phyloP scores from a whole-genome alignment of 2,888 invertebrate species.

The Volucella bombylans region DNA sequence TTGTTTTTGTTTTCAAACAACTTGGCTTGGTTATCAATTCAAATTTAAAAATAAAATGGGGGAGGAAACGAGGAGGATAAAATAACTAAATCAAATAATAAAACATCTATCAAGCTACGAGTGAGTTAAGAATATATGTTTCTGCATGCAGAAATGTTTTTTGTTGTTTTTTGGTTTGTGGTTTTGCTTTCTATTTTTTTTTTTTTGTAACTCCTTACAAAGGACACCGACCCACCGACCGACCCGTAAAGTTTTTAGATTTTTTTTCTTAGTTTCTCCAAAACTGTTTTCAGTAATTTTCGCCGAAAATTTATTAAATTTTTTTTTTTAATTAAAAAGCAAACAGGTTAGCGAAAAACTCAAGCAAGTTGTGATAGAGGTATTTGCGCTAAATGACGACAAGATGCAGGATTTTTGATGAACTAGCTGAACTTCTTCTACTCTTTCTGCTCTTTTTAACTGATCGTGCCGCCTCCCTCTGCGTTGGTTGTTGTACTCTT shows the following conservation, averaged over 20 bases:
- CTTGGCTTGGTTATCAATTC: background rate
- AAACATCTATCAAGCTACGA: slow-evolving; percentile 59
- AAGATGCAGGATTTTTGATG: slow-evolving; percentile 47
- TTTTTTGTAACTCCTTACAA: slow-evolving; percentile 51
- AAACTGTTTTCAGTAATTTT: slow-evolving; percentile 48
- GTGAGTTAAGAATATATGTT: slow-evolving; percentile 50
- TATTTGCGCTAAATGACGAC: slow-evolving; percentile 13
- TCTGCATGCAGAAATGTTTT: slow-evolving; percentile 33
- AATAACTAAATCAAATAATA: slow-evolving; percentile 48
- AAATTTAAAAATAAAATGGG: background rate
- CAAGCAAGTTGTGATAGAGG: slow-evolving; percentile 44
- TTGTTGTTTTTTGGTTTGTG: background rate
- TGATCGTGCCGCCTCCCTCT: slow-evolving; percentile 30
- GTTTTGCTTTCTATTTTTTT: background rate
- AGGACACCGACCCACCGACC: slow-evolving; percentile 50
- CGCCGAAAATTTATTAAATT: slow-evolving; percentile 55
- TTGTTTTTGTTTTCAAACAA: background rate
- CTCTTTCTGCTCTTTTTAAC: slow-evolving; percentile 17
- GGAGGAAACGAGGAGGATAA: background rate
- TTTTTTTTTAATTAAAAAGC: slow-evolving; percentile 31
- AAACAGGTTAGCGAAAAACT: slow-evolving; percentile 65
- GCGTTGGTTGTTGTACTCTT: slow-evolving; percentile 17
- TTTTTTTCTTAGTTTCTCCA: slow-evolving; percentile 27
- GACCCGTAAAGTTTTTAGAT: slow-evolving; percentile 42
- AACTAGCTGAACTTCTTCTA: slow-evolving; percentile 25